Conservation (phyloP, 1,140 invertebrate species). For the Contarinia nasturtii region DNA sequence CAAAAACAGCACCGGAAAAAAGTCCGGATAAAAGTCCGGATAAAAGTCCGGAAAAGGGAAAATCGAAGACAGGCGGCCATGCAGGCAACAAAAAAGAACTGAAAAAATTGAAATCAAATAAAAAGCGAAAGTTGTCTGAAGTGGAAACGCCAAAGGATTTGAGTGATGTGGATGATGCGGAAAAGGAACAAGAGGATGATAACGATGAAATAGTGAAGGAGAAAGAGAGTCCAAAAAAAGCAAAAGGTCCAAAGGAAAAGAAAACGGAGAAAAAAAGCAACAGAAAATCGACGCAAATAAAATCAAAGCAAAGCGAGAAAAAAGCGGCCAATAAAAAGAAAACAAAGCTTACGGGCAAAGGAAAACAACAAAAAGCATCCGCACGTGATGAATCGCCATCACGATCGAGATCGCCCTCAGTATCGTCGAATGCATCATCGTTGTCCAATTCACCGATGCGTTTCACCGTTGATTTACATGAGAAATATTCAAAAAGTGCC, state of each 20-base stretch:
- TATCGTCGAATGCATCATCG: not conserved
- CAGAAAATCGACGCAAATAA: conserved; percentile 7
- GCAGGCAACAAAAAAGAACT: conserved; percentile 23
- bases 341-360: conserved; percentile 15
- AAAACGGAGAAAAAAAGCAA: conserved; percentile 5
- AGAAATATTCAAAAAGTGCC: conserved; percentile 25
- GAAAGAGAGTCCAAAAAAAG: conserved; percentile 5
- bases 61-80: conserved; percentile 6
- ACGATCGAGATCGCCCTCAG: not conserved
- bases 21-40: conserved; percentile 5
- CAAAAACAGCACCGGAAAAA: no score
- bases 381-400: conserved; percentile 7
- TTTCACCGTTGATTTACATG: conserved; percentile 23
- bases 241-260: conserved; percentile 26
- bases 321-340: conserved; percentile 16
- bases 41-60: conserved; percentile 5
- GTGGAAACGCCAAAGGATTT: conserved; percentile 22
- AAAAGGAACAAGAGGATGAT: conserved; percentile 12
- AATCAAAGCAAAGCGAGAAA: conserved; percentile 2
- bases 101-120: conserved; percentile 21
- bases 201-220: not conserved
- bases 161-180: conserved; percentile 14
- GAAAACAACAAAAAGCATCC: conserved; percentile 11
- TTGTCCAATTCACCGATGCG: not conserved
- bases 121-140: conserved; percentile 13